phyloP scores from a whole-genome alignment of 1,140 invertebrate species.

The Monomorium pharaonis region DNA sequence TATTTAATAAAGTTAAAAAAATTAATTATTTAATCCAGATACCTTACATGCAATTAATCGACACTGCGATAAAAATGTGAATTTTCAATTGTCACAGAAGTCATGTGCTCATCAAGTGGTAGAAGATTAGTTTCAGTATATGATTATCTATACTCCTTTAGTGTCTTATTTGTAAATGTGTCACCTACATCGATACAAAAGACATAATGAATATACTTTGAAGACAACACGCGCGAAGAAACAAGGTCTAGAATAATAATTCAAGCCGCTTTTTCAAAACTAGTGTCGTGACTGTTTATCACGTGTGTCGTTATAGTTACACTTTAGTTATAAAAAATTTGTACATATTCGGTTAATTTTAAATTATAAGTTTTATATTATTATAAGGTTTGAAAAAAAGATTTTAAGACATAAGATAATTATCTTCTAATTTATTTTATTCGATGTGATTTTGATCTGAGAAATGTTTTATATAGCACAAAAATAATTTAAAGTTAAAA shows the following conservation, averaged over 20 bases:
- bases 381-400: too few species aligned
- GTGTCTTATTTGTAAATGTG: constrained; percentile 29
- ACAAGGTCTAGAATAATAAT: constrained; percentile 69
- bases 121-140: constrained; percentile 12
- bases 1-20: too few species aligned
- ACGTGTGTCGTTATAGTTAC: neutral
- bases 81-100: neutral
- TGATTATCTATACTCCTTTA: neutral
- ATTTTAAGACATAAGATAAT: too few species aligned
- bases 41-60: neutral
- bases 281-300: neutral
- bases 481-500: too few species aligned
- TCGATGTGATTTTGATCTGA: neutral
- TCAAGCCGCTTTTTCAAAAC: constrained; percentile 47
- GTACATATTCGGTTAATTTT: too few species aligned
- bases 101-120: neutral
- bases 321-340: neutral
- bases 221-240: constrained; percentile 40
- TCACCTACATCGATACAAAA: constrained; percentile 66
- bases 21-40: too few species aligned
- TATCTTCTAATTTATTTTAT: neutral
- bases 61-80: neutral
- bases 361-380: too few species aligned
- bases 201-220: constrained; percentile 60
- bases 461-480: too few species aligned